Base-by-base conservation (phyloP, 2,113 vertebrate species). In the Amblyornis subalaris region DNA sequence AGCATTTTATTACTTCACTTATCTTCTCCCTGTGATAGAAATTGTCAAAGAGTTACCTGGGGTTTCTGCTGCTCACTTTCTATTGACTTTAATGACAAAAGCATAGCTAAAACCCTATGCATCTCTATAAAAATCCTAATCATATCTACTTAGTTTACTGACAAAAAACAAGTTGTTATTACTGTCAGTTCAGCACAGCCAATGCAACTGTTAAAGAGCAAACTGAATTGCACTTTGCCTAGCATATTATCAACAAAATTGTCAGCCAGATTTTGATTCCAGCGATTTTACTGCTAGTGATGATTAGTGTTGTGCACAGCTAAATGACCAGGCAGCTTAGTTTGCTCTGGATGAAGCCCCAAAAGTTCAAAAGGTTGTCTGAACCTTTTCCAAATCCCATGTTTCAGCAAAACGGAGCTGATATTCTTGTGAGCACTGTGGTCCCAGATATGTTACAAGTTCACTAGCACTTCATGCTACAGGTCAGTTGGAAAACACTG, bases 61-160 rank as follows among this genome's bases (percentile, higher is more conserved):
- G 53, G 53, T 85, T 96, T 96, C 81, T 95, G 77, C 66, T 89
- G 51, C 90, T 86, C 51, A 50, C 35, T 44, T 78, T 95, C 77
- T 92, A 94, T 87, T 96, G 89, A 96, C 80, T 94, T 90, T 92
- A 97, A 93, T 93, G 93, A 90, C 51, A 94, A 83, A 96, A 93
- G 12, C 33, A 94, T 66, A 44, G 62, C 38, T 90, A 84, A 96
- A 96, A 62, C 45, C 17, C 42, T 87, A 74, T 57, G 74, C 21
- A 86, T 48, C 48, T 86, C 92, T 80, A 91, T 92, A 91, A 96
- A 96, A 96, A 90, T 75, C 85, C 57, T 90, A 95, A 89, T 96
- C 88, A 86, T 93, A 53, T 89, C 74, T 95, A n/a, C 33, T 94
- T 95, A 83, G 72, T 96, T 89, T 96, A 90, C 33, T 85, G 78